A percentile compares a stretch with the other conserved stretches of the same genome.
Evolutionary conservation across 53 echinoderm and acorn worm species (phyloP).

Genomic region (Hippasteria phrygiana): DNA sequence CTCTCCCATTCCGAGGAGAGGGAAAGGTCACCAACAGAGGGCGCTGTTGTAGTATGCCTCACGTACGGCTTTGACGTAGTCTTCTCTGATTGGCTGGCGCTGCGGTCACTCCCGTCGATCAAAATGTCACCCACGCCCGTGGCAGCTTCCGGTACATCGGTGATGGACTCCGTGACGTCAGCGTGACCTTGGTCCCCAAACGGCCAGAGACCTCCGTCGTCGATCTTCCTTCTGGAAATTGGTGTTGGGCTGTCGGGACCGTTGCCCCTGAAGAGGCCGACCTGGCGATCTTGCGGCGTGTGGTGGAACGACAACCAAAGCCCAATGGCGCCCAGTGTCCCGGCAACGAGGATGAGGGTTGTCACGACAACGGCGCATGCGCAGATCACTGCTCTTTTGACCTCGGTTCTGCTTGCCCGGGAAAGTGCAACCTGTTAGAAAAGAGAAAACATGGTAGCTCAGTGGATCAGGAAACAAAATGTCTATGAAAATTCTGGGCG

Average conservation of each 20-base stretch:
- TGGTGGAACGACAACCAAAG: constrained; percentile 55
- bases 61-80: neutral
- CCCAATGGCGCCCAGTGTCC: constrained; percentile 48
- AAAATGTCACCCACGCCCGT: constrained; percentile 44
- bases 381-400: constrained; percentile 61
- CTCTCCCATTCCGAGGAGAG: constrained; percentile 43
- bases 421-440: neutral
- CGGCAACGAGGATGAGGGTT: constrained; percentile 59
- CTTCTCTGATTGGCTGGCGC: neutral
- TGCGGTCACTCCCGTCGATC: constrained; percentile 44
- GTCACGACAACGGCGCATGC: constrained; percentile 60
- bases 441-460: neutral
- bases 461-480: too few relatives aligned
- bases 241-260: neutral
- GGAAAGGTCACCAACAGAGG: neutral
- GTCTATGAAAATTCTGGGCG: too few relatives aligned
- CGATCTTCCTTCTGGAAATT: neutral
- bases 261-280: constrained; percentile 3
- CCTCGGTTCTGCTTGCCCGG: neutral
- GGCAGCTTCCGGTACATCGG: constrained; percentile 33
- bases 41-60: constrained; percentile 8
- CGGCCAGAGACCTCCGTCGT: constrained; percentile 32
- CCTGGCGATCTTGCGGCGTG: constrained; percentile 13
- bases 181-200: constrained; percentile 4
- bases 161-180: constrained; percentile 54